Percentiles rank a stretch among this genome's conserved stretches.
Conservation (phyloP, 1,140 invertebrate genomes). For the Agrypnia vestita region DNA sequence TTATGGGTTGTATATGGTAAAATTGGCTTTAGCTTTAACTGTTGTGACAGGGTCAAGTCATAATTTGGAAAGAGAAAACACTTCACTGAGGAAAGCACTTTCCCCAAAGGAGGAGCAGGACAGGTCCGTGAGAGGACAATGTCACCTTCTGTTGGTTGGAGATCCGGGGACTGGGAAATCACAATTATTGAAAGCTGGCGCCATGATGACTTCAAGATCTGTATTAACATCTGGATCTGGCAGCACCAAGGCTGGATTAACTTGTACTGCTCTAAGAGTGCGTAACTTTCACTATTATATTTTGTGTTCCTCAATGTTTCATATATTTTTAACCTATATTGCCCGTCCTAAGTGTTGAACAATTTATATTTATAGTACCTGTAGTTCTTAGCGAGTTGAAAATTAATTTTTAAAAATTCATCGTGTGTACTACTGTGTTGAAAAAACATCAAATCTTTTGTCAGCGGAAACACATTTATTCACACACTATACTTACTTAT, state of each 20-base stretch:
- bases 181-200: conserved; percentile 86
- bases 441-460: too few species aligned
- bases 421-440: too few species aligned
- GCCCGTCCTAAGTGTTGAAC: too few species aligned
- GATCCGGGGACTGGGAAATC: conserved; percentile 94
- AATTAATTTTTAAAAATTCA: too few species aligned
- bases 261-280: conserved; percentile 88
- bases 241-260: conserved; percentile 90
- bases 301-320: too few species aligned
- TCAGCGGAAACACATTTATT: too few species aligned
- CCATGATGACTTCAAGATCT: conserved; percentile 83
- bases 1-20: conserved; percentile 90
- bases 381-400: too few species aligned
- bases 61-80: conserved; percentile 62
- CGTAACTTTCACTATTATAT: conserved; percentile 49
- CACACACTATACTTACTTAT: too few species aligned
- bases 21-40: conserved; percentile 84
- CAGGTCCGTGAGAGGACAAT: conserved; percentile 79
- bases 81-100: conserved; percentile 59
- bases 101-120: conserved; percentile 57
- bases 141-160: conserved; percentile 90
- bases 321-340: too few species aligned
- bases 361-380: too few species aligned
- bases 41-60: conserved; percentile 70
- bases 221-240: conserved; percentile 91